Evolutionary conservation across 1,140 invertebrate genomes (phyloP).

Genomic region (Adoxophyes honmai): DNA sequence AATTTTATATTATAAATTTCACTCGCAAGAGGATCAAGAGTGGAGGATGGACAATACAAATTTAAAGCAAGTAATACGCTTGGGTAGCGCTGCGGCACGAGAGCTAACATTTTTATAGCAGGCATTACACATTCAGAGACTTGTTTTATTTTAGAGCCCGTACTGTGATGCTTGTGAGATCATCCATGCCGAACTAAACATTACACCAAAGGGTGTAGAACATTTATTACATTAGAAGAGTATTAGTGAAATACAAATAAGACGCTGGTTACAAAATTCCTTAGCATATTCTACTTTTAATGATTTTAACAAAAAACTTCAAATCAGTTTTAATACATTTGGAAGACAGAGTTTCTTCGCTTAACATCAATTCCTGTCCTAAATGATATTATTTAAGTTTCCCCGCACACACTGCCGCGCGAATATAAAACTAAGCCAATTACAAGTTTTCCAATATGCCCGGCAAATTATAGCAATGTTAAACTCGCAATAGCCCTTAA

Average conservation of each 20-base stretch:
- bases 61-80: constrained; percentile 7
- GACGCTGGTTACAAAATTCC: too few relatives aligned
- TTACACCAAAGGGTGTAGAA: too few relatives aligned
- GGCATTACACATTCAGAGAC: not conserved
- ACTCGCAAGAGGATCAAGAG: too few relatives aligned
- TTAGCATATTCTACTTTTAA: too few relatives aligned
- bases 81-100: not conserved
- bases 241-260: too few relatives aligned
- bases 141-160: not conserved
- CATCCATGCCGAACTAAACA: not conserved
- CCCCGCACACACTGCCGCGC: constrained; percentile 47
- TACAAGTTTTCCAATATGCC: constrained; percentile 74
- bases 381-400: constrained; percentile 61
- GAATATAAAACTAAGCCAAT: constrained; percentile 74
- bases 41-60: not conserved
- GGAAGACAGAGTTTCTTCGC: too few relatives aligned
- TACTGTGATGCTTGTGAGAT: not conserved
- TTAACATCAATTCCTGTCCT: constrained; percentile 21
- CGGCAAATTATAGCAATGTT: constrained; percentile 67
- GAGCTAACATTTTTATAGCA: not conserved
- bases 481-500: constrained; percentile 53
- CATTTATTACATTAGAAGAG: too few relatives aligned
- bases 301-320: too few relatives aligned
- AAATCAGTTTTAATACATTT: too few relatives aligned
- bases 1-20: too few relatives aligned